These are phyloP conservation scores for Rattus rattus DNA, from an alignment of 2,113 vertebrate species.

Conservation along the genomic window DNA sequence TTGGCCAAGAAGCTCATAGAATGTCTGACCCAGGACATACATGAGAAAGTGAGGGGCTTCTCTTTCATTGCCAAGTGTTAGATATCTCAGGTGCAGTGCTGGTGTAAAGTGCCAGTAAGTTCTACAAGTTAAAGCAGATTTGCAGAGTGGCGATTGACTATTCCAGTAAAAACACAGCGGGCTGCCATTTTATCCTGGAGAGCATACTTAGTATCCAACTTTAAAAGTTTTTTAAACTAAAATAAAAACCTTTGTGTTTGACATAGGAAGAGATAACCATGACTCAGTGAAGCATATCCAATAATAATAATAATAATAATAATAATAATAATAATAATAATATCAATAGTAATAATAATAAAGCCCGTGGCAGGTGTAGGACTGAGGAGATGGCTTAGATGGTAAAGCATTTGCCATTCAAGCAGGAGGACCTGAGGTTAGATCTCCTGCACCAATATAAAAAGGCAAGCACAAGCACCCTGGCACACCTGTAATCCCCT, in stretches of 20 bases:
- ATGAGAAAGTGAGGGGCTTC: background rate
- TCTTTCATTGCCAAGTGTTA: too few relatives aligned
- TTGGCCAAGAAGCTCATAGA: slow-evolving; percentile 49
- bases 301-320: background rate
- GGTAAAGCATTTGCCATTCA: background rate
- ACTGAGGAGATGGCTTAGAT: background rate
- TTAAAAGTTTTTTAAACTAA: slow-evolving; percentile 23
- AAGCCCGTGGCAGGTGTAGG: background rate
- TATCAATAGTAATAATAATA: background rate
- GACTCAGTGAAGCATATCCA: background rate
- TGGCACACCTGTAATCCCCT: background rate
- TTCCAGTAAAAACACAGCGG: slow-evolving; percentile 58
- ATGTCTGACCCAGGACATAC: background rate
- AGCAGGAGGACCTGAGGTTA: background rate
- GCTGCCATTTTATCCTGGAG: slow-evolving; percentile 49
- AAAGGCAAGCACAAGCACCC: background rate
- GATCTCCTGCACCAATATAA: background rate
- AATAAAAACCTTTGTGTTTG: slow-evolving; percentile 40
- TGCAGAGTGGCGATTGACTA: slow-evolving; percentile 47
- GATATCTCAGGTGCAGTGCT: background rate
- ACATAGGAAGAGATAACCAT: background rate
- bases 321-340: too few relatives aligned
- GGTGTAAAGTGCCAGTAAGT: background rate
- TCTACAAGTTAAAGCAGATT: background rate
- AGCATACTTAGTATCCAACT: slow-evolving; percentile 39